Base-by-base conservation (phyloP, 2,113 vertebrate species). In the Otolemur garnettii region DNA sequence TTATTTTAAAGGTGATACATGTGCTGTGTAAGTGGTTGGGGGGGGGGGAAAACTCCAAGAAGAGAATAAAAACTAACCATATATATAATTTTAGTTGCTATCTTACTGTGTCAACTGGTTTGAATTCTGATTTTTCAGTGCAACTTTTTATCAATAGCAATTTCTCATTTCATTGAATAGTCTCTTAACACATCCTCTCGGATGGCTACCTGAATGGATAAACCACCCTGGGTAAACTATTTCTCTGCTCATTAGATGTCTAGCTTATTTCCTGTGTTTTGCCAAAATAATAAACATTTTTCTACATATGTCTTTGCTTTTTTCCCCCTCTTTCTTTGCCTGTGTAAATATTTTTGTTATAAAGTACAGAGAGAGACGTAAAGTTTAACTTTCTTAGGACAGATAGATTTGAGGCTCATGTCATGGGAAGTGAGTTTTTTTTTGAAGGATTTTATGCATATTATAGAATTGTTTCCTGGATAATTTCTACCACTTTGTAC, bases 321-420 rank as follows among this genome's bases (percentile, higher is more conserved):
- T 90, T 5, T 28, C 50, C 33, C 45, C 45, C 45, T 50, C 0
- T 71, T 71, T 87, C 64, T 90, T 90, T 14, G 50, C 96, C 78
- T 89, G 79, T 92, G 91, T 95, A 95, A 94, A 95, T 97, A 94
- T 94, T 97, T 97, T 97, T 86, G 50, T 95, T 91, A 79, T 62
- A 74, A 90, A 97, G 89, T 75, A 80, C 69, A 97, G 26, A 91
- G 60, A 87, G 45, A 82, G 26, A 93, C 35, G 14, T 59, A 42
- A 95, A 95, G 79, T 96, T 93, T 97, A 72, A 88, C 91, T 95
- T 97, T 88, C 24, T 85, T 78, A 87, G 91, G 24, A 30, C 38
- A 92, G 42, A 75, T 55, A 81, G 42, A 62, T 42, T 82, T 91
- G 30, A 53, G 69, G 38, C 45, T 50, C 45, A 88, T 86, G 94